phyloP scores from a whole-genome alignment of 2,888 invertebrate genomes.

The Nomada flava region DNA sequence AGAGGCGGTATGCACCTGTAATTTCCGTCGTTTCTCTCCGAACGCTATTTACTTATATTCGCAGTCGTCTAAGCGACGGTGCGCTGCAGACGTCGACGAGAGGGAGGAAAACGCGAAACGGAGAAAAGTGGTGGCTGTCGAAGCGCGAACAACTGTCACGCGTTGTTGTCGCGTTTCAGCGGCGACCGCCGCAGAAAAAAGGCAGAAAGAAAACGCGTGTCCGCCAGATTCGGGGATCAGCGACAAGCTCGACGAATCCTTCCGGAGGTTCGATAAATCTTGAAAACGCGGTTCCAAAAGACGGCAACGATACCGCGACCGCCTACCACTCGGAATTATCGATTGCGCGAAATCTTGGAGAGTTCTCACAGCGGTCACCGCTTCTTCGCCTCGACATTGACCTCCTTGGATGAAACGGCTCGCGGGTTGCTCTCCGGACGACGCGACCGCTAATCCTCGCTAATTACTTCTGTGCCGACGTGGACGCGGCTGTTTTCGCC shows the following conservation, averaged over 20 bases:
- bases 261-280: conserved; percentile 18
- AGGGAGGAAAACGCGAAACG: neutral
- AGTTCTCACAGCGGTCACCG: neutral
- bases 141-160: neutral
- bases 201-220: too few species aligned
- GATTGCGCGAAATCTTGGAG: conserved; percentile 26
- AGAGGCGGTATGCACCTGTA: conserved; percentile 36
- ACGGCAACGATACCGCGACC: neutral
- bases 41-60: conserved; percentile 47
- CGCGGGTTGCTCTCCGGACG: neutral
- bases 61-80: neutral
- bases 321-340: conserved; percentile 8
- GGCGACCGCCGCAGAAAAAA: too few species aligned
- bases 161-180: too few species aligned
- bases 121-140: neutral
- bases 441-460: neutral
- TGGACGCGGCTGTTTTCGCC: neutral
- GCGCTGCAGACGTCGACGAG: neutral
- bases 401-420: conserved; percentile 18
- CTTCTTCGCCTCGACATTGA: conserved; percentile 31
- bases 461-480: conserved; percentile 3
- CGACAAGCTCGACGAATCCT: neutral
- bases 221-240: too few species aligned
- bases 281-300: too few species aligned
- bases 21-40: conserved; percentile 41